Conservation (phyloP, 2,888 invertebrate species). For the Creontiades dilutus region DNA sequence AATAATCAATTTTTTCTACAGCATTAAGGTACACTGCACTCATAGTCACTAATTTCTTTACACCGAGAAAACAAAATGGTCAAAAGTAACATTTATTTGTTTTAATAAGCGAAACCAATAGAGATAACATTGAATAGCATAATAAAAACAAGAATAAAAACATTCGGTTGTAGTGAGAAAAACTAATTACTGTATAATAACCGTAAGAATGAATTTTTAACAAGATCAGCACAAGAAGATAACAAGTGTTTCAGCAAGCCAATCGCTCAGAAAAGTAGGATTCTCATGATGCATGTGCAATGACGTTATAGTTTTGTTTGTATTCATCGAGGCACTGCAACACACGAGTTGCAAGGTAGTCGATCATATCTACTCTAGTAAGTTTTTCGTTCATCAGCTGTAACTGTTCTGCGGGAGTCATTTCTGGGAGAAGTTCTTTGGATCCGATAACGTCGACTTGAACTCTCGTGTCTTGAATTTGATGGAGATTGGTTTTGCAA, state of each 20-base stretch:
- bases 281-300: background rate
- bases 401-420: constrained; percentile 37
- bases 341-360: constrained; percentile 41
- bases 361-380: constrained; percentile 55
- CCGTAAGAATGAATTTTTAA: background rate
- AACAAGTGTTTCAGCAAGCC: background rate
- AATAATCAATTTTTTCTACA: too few species aligned
- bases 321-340: constrained; percentile 53
- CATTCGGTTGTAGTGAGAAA: background rate
- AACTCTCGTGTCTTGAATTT: constrained; percentile 13
- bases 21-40: too few species aligned
- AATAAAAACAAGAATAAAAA: too few species aligned
- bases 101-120: too few species aligned
- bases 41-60: too few species aligned
- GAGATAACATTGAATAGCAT: too few species aligned
- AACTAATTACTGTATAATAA: background rate
- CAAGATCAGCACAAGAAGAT: background rate
- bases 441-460: constrained; percentile 45
- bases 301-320: constrained; percentile 7
- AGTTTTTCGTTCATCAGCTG: constrained; percentile 55
- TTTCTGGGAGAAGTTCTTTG: constrained; percentile 38
- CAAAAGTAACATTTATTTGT: too few species aligned
- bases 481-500: constrained; percentile 28
- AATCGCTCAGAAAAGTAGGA: background rate
- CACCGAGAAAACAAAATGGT: too few species aligned